Conservation (phyloP, 64 coral and sea anemone genomes). For the Pocillopora verrucosa region DNA sequence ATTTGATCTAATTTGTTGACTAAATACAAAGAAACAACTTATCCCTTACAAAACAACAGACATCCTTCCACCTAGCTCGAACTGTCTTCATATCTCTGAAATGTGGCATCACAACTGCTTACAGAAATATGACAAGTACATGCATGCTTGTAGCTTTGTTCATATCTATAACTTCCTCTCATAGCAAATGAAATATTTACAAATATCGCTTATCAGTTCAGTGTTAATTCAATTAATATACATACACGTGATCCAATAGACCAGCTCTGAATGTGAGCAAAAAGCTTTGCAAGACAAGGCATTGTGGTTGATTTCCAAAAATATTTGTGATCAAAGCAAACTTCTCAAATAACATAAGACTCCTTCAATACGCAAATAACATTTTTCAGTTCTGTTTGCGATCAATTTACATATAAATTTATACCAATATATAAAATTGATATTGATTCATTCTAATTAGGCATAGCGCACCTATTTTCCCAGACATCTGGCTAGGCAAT, state of each 20-base stretch:
- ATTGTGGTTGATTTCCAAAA: background rate
- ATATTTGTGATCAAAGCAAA: background rate
- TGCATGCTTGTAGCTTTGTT: background rate
- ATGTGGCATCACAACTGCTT: background rate
- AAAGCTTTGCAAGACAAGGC: background rate
- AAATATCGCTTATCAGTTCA: background rate
- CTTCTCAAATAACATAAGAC: background rate
- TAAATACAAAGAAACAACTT: background rate
- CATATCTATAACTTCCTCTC: background rate
- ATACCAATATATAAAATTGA: background rate
- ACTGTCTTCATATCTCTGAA: slow-evolving; percentile 1
- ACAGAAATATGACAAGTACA: background rate
- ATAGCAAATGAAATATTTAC: background rate
- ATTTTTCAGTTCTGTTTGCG: background rate
- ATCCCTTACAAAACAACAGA: slow-evolving; percentile 10
- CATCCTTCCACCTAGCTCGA: background rate
- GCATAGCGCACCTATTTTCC: background rate
- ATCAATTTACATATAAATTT: background rate
- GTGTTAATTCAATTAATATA: background rate
- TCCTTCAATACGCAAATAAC: background rate
- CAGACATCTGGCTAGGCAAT: background rate
- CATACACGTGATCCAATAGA: background rate
- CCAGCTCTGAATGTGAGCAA: background rate
- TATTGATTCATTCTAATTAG: background rate
- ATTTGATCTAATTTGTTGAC: background rate